phyloP scores from a whole-genome alignment of 2,888 invertebrate genomes.

The Amblyjoppa fuscipennis region DNA sequence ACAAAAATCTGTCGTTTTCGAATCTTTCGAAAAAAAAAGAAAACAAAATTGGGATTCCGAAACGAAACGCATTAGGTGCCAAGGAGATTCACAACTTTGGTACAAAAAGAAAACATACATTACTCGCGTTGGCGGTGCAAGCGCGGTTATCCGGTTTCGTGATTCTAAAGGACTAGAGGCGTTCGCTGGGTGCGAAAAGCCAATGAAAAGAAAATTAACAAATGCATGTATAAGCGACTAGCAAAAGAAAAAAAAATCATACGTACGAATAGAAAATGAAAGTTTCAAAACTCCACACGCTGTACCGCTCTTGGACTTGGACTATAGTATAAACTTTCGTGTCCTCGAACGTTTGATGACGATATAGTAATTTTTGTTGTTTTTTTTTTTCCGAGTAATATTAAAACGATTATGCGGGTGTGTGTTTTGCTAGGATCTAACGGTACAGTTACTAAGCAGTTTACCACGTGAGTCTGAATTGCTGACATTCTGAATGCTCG shows the following conservation, averaged over 20 bases:
- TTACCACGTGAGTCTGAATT: slow-evolving; percentile 69
- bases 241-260: slow-evolving; percentile 41
- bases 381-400: slow-evolving; percentile 35
- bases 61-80: slow-evolving; percentile 4
- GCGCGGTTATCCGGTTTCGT: slow-evolving; percentile 7
- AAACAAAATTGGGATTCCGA: not conserved
- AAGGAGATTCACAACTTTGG: slow-evolving; percentile 42
- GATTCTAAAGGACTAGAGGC: slow-evolving; percentile 34
- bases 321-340: slow-evolving; percentile 6
- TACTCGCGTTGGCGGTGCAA: slow-evolving; percentile 35
- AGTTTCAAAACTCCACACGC: slow-evolving; percentile 9
- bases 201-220: slow-evolving; percentile 30
- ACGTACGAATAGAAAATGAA: slow-evolving; percentile 42
- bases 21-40: not conserved
- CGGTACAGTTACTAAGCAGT: slow-evolving; percentile 70
- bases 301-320: slow-evolving; percentile 18
- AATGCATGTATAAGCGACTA: slow-evolving; percentile 54
- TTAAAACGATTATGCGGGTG: slow-evolving; percentile 43
- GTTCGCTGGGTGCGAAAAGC: slow-evolving; percentile 13
- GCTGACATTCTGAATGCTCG: slow-evolving; percentile 71
- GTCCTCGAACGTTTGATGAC: slow-evolving; percentile 31
- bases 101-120: slow-evolving; percentile 21
- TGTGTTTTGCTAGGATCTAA: slow-evolving; percentile 64
- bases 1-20: not conserved
- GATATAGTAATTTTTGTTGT: slow-evolving; percentile 3